phyloP scores from a whole-genome alignment of 2,888 invertebrate species.

The Leucania comma region DNA sequence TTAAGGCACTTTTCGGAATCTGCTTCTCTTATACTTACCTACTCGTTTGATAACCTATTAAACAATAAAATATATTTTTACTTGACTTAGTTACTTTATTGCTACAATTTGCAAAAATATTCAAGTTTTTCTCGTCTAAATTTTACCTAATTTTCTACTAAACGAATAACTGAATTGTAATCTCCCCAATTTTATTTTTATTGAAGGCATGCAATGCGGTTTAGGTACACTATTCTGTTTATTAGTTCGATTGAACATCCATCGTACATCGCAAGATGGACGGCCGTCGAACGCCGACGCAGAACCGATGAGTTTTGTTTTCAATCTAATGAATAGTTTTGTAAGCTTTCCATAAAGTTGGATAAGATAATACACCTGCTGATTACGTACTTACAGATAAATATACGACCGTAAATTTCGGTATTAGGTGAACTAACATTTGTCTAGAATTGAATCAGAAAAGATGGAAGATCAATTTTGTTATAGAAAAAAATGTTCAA shows the following conservation, averaged over 20 bases:
- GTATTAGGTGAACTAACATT: conserved; percentile 30
- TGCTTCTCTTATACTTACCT: neutral
- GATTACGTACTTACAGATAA: conserved; percentile 46
- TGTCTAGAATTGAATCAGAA: neutral
- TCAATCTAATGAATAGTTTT: conserved; percentile 54
- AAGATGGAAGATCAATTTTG: neutral
- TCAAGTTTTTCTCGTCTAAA: too few relatives aligned
- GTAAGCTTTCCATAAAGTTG: conserved; percentile 58
- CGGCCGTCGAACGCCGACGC: conserved; percentile 44
- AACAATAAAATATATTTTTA: neutral
- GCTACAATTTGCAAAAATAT: too few relatives aligned
- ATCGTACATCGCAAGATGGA: conserved; percentile 42
- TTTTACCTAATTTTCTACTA: neutral
- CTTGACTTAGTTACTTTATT: neutral
- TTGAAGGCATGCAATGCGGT: conserved; percentile 29
- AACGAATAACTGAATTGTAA: conserved; percentile 2
- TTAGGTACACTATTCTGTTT: conserved; percentile 36
- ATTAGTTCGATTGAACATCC: conserved; percentile 45
- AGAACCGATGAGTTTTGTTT: conserved; percentile 40
- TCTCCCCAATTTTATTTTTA: conserved; percentile 42
- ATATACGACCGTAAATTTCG: conserved; percentile 39
- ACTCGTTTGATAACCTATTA: neutral
- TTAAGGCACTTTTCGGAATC: too few relatives aligned
- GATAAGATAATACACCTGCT: conserved; percentile 59
- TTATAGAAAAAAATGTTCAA: neutral